These are phyloP conservation scores for Pedicia rivosa DNA, from an alignment of 2,888 invertebrate species.

Conservation along the genomic window DNA sequence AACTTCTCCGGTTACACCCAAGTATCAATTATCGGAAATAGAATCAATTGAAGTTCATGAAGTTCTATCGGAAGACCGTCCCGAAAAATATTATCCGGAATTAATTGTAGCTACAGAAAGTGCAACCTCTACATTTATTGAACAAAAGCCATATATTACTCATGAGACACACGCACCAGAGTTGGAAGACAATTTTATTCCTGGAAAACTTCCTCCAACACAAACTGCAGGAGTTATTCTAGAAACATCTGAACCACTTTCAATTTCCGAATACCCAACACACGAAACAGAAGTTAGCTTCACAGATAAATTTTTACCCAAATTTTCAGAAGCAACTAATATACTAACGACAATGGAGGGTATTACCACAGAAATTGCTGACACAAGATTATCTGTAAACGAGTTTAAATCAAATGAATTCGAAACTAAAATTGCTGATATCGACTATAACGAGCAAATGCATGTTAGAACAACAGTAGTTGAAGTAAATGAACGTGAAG, in stretches of 20 bases:
- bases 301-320: conserved; percentile 23
- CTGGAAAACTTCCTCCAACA: conserved; percentile 39
- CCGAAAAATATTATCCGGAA: conserved; percentile 64
- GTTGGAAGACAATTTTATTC: conserved; percentile 44
- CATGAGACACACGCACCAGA: conserved; percentile 50
- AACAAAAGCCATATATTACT: conserved; percentile 47
- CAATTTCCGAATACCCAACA: conserved; percentile 36
- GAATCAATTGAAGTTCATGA: conserved; percentile 52
- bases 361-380: conserved; percentile 42
- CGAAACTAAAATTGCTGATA: conserved; percentile 37
- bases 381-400: conserved; percentile 47
- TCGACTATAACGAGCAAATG: conserved; percentile 43
- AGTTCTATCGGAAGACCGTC: conserved; percentile 50
- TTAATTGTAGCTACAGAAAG: conserved; percentile 63
- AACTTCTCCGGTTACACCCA: conserved; percentile 38
- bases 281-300: conserved; percentile 52
- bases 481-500: conserved; percentile 43
- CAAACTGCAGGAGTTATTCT: conserved; percentile 44
- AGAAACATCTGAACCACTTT: conserved; percentile 41
- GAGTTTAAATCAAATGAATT: conserved; percentile 34
- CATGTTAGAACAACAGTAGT: conserved; percentile 42
- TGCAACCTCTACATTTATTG: conserved; percentile 45
- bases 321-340: conserved; percentile 27
- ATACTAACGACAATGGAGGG: conserved; percentile 35
- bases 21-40: conserved; percentile 41